Conservation (phyloP, 2,888 invertebrate species). For the Drosophila helvetica region DNA sequence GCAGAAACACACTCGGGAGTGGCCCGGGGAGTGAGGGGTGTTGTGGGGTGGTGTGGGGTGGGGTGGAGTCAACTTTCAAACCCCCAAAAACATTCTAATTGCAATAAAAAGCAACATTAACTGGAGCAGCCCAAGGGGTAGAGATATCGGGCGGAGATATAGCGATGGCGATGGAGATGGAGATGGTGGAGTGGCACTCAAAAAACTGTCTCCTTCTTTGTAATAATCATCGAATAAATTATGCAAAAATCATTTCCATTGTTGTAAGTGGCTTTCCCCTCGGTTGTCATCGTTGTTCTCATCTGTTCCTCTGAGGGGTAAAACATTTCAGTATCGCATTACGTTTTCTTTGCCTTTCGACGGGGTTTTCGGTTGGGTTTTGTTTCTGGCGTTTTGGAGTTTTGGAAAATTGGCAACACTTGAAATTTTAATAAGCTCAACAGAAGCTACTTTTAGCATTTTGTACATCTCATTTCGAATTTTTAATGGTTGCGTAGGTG, state of each 20-base stretch:
- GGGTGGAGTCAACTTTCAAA: constrained; percentile 32
- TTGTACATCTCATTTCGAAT: constrained; percentile 20
- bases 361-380: constrained; percentile 15
- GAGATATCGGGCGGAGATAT: neutral
- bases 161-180: neutral
- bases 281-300: constrained; percentile 35
- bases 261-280: constrained; percentile 69
- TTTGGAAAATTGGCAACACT: constrained; percentile 68
- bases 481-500: constrained; percentile 17
- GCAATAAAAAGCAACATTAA: constrained; percentile 76
- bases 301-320: constrained; percentile 32
- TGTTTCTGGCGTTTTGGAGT: neutral
- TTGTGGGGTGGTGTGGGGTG: neutral
- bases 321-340: constrained; percentile 67
- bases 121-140: constrained; percentile 24
- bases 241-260: constrained; percentile 83
- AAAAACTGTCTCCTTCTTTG: constrained; percentile 53
- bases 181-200: constrained; percentile 42
- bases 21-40: neutral
- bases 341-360: constrained; percentile 51
- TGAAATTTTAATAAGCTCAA: constrained; percentile 79
- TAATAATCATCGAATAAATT: constrained; percentile 84
- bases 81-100: constrained; percentile 73
- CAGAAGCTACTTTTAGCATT: constrained; percentile 54
- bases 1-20: constrained; percentile 61